phyloP scores from a whole-genome alignment of 2,797 vertebrate genomes.

The Toxotes lorentzi region DNA sequence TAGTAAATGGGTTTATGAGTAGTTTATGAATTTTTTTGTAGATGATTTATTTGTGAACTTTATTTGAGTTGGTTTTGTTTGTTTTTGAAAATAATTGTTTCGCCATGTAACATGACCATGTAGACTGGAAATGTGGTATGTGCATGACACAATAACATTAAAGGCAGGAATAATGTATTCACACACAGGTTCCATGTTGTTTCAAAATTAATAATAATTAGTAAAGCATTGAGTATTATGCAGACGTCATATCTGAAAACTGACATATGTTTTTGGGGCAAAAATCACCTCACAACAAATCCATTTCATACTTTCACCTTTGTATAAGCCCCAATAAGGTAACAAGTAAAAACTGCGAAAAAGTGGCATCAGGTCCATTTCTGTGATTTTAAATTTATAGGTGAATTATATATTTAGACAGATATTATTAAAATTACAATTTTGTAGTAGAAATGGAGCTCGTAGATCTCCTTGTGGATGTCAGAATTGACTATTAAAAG shows the following conservation, averaged over 20 bases:
- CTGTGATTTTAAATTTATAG: slow-evolving; percentile 30
- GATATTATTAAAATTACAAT: slow-evolving; percentile 15
- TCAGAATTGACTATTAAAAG: slow-evolving; percentile 4
- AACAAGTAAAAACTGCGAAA: slow-evolving; percentile 6
- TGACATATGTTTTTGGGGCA: background rate
- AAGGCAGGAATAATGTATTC: background rate
- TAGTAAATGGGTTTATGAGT: background rate
- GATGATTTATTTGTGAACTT: background rate
- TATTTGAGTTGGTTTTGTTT: background rate
- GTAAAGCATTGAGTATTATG: background rate
- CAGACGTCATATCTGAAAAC: background rate
- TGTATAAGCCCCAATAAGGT: too few relatives aligned
- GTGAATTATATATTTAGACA: slow-evolving; percentile 12
- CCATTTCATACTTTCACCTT: background rate
- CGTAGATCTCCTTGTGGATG: slow-evolving; percentile 4
- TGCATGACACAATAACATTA: background rate
- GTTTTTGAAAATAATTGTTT: background rate
- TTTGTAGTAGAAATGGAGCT: background rate
- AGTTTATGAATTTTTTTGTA: background rate
- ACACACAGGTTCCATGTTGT: background rate
- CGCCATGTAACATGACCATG: background rate
- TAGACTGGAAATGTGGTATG: background rate
- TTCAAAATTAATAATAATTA: background rate
- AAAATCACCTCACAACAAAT: slow-evolving; percentile 1
- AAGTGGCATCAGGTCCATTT: slow-evolving; percentile 13